Base-by-base conservation (phyloP, 2,797 vertebrate species). In the Rallus crepitans region DNA sequence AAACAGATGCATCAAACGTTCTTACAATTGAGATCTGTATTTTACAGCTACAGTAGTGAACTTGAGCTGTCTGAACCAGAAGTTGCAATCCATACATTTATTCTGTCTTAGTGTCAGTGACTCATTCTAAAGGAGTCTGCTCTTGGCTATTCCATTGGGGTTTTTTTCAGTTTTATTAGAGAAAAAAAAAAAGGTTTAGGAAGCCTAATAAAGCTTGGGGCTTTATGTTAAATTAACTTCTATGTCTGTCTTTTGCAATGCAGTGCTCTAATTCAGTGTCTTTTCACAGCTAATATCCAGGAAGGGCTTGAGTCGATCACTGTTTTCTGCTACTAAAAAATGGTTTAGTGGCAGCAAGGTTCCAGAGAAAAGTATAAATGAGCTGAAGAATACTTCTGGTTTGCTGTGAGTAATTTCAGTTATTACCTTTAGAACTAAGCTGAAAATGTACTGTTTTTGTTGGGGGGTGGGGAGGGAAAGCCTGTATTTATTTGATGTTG, bases 291-390 rank as follows among this genome's bases (percentile, higher is more conserved):
- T 99, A 89, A 99, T 99, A 93, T 99, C 99, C 90, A 99, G 99
- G 97, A 99, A 99, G 96, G 99, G 99, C 61, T 97, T 99, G 97
- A 99, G 99, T 94, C 98, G 99, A 8, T 99, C 99, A n/a, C 96
- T 99, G 15, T 99, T 99, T 98, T 99, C 98, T 24, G 99, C 99
- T 47, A 99, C 99, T 60, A 99, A 99, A 96, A 99, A 99, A 96
- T 99, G 99, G 99, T 99, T 99, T 96, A 99, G 99, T 15, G 99
- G 99, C 77, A 98, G 99, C 78, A 99, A 99, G 96, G 99, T 98
- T 95, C 99, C 99, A 86, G 99, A 99, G 98, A 99, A 99, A 97
- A 98, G 98, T 83, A 98, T 99, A 93, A 99, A 98, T 97, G 99
- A 99, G 61, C 98, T 99, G 77, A 99, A 99, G 98, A 99, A 98